Evolutionary conservation across 1,140 invertebrate species (phyloP).

Genomic region (Diorhabda sublineata): DNA sequence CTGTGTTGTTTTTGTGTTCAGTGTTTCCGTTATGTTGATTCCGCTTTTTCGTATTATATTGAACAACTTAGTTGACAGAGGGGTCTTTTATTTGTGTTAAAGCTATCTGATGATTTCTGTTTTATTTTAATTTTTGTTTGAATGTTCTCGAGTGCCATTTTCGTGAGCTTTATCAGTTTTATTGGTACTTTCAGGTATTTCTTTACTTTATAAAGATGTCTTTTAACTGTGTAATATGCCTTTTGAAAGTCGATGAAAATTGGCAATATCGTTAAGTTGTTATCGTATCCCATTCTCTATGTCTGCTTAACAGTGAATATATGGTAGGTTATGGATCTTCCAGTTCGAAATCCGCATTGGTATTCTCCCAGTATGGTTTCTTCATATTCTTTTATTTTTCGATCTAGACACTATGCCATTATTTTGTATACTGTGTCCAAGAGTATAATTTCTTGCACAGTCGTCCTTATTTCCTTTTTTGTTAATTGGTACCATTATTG

Average conservation of each 20-base stretch:
- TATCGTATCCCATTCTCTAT: neutral
- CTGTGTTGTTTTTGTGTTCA: neutral
- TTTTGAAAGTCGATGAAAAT: neutral
- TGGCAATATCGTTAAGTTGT: neutral
- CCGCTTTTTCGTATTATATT: neutral
- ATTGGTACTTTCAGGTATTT: too few species aligned
- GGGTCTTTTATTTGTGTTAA: neutral
- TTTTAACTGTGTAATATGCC: neutral
- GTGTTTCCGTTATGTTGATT: neutral
- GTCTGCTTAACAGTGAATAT: constrained; percentile 20
- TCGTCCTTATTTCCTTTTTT: too few species aligned
- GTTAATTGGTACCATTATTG: too few species aligned
- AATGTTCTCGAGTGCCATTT: neutral
- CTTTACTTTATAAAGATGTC: neutral
- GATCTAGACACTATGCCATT: neutral
- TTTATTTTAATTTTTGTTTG: neutral
- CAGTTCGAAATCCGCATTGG: constrained; percentile 26
- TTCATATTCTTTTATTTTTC: constrained; percentile 10
- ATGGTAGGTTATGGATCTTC: constrained; percentile 25
- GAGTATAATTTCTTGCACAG: too few species aligned
- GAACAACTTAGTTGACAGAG: neutral
- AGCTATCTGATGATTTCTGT: neutral
- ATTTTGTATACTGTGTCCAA: neutral
- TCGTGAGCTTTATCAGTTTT: neutral
- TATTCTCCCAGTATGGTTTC: constrained; percentile 27